Base-by-base conservation (phyloP, 2,113 vertebrate genomes). In the Castor canadensis region DNA sequence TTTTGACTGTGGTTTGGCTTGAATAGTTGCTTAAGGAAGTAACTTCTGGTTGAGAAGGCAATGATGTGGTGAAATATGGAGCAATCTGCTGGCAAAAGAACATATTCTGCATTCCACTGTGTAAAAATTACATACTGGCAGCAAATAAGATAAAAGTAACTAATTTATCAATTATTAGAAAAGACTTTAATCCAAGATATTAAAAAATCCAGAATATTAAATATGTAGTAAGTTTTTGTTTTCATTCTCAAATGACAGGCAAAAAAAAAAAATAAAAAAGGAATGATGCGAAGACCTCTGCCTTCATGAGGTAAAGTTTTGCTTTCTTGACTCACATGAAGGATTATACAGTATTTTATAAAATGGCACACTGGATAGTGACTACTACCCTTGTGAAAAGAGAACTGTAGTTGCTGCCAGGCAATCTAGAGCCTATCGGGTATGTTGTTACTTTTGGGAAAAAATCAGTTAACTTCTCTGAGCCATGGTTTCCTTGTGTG, bases 41-140 rank as follows among this genome's bases (percentile, higher is more conserved):
- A 32, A 90, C 45, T 95, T 75, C 40, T 56, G 13, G 10, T 85
- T 62, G 86, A 47, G 72, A 67, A 93, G 60, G 71, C 52, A 79
- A 91, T 47, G 40, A 85, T 60, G 49, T 85, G 54, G 40, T 10
- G 52, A 87, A 76, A 92, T 43, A 64, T 72, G 45, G 45, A 90
- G 20, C 76, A 75, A 86, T 84, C 47, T 85, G 91, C 87, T 32
- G n/a, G 89, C 62, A 95, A 93, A 96, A 52, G 60, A 94, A 89
- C 17, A 84, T 43, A 92, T 30, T 87, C 52, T 71, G 20, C 40
- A 95, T 82, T 54, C 54, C 45, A 69, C 0, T 71, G 20, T 81
- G 32, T 84, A 93, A 83, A 90, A 92, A 76, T 60, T 64, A 90
- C 26, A 84, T 20, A n/a, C 3, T 77, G 45, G 32, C 35, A 88